These are phyloP conservation scores for Crenichthys baileyi DNA, from an alignment of 2,797 vertebrate species.

Conservation along the genomic window DNA sequence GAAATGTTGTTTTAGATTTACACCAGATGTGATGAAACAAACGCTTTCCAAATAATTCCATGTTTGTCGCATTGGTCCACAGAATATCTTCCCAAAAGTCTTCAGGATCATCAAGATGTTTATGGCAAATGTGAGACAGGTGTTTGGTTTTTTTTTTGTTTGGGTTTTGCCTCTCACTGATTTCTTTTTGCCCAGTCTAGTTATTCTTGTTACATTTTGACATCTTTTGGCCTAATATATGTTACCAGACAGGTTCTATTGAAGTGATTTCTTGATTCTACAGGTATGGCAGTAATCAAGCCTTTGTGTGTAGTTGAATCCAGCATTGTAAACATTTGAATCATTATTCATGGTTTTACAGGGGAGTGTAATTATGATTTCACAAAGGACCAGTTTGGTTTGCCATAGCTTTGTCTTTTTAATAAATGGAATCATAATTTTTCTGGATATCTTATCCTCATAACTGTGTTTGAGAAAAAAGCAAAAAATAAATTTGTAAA, in stretches of 20 bases:
- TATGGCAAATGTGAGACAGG: background rate
- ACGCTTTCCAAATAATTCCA: background rate
- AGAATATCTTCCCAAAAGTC: too few relatives aligned
- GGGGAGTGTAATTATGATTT: background rate
- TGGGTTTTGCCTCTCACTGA: background rate
- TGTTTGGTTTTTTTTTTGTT: background rate
- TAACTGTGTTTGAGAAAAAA: background rate
- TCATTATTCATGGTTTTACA: background rate
- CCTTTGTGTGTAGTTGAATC: background rate
- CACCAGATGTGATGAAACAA: background rate
- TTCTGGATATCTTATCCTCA: background rate
- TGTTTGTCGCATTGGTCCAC: too few relatives aligned
- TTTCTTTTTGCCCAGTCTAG: background rate
- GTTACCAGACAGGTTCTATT: background rate
- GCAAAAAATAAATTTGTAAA: background rate
- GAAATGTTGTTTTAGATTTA: background rate
- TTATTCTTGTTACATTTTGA: background rate
- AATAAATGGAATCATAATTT: background rate
- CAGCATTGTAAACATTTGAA: background rate
- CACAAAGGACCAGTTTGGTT: background rate
- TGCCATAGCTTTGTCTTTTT: background rate
- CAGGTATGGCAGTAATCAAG: background rate
- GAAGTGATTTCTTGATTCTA: too few relatives aligned
- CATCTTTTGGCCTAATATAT: background rate
- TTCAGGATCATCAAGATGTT: background rate